Percentiles rank a stretch among this genome's conserved stretches.
phyloP scores from a whole-genome alignment of 2,888 invertebrate genomes.

The Erebia epiphron region DNA sequence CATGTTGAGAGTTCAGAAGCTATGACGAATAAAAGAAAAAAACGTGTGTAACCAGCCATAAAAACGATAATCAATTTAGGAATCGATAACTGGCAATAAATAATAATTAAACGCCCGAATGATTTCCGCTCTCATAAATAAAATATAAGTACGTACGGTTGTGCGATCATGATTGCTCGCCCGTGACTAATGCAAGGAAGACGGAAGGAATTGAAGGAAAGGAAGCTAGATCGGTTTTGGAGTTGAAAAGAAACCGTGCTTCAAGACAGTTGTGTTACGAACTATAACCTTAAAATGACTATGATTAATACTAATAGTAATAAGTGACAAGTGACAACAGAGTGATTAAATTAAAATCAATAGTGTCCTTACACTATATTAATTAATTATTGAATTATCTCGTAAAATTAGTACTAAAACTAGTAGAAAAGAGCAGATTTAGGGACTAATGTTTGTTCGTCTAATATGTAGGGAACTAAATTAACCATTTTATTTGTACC shows the following conservation, averaged over 20 bases:
- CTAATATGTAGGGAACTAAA: too few relatives aligned
- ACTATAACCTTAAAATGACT: too few relatives aligned
- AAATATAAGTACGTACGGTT: slow-evolving; percentile 33
- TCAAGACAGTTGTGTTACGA: not conserved
- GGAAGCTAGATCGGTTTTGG: slow-evolving; percentile 5
- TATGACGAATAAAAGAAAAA: slow-evolving; percentile 12
- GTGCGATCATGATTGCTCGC: not conserved
- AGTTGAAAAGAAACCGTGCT: not conserved
- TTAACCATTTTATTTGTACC: too few relatives aligned
- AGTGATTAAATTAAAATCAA: too few relatives aligned
- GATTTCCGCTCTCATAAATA: slow-evolving; percentile 49
- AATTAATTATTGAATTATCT: too few relatives aligned
- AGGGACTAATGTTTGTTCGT: too few relatives aligned
- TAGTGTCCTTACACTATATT: too few relatives aligned
- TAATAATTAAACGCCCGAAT: slow-evolving; percentile 48
- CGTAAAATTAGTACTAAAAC: too few relatives aligned
- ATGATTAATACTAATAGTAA: too few relatives aligned
- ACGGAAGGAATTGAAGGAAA: not conserved
- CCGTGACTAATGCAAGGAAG: slow-evolving; percentile 13
- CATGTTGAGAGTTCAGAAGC: not conserved
- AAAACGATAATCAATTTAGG: slow-evolving; percentile 48
- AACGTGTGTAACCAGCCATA: slow-evolving; percentile 25
- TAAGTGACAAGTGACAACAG: too few relatives aligned
- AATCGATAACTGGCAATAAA: slow-evolving; percentile 45
- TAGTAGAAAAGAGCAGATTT: too few relatives aligned